Conservation (phyloP, 2,797 vertebrate genomes). For the Taeniopygia guttata region DNA sequence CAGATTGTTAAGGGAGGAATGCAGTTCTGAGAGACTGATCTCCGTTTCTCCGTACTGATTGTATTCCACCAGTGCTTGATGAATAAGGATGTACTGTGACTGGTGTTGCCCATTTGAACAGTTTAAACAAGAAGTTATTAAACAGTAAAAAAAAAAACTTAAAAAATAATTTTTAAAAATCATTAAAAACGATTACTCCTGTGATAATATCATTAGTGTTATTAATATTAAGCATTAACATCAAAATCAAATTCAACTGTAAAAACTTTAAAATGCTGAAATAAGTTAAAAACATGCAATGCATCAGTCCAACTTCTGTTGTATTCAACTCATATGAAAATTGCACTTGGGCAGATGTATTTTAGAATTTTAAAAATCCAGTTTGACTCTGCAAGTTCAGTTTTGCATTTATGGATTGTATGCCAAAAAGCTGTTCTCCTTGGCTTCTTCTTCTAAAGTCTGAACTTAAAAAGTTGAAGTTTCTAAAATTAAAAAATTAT, state of each 20-base stretch:
- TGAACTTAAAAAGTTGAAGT: background rate
- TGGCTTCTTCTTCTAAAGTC: background rate
- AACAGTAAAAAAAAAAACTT: background rate
- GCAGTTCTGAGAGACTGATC: slow-evolving; percentile 82
- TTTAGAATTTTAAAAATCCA: background rate
- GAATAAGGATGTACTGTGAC: slow-evolving; percentile 97
- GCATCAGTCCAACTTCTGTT: background rate
- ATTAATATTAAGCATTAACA: background rate
- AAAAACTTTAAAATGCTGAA: background rate
- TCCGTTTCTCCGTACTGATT: slow-evolving; percentile 96
- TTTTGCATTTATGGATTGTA: background rate
- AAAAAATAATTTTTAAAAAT: background rate
- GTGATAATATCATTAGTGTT: background rate
- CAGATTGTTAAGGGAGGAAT: slow-evolving; percentile 77
- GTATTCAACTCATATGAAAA: background rate
- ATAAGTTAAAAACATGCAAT: background rate
- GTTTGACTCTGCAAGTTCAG: background rate
- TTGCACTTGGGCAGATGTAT: background rate
- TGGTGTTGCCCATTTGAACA: slow-evolving; percentile 51
- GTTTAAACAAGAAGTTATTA: background rate
- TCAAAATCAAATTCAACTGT: background rate
- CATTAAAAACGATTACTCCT: background rate
- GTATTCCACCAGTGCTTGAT: slow-evolving; percentile 93
- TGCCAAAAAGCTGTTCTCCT: background rate
- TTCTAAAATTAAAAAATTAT: background rate